Base-by-base conservation (phyloP, 2,797 vertebrate species). In the Hypotaenidia okinawae region DNA sequence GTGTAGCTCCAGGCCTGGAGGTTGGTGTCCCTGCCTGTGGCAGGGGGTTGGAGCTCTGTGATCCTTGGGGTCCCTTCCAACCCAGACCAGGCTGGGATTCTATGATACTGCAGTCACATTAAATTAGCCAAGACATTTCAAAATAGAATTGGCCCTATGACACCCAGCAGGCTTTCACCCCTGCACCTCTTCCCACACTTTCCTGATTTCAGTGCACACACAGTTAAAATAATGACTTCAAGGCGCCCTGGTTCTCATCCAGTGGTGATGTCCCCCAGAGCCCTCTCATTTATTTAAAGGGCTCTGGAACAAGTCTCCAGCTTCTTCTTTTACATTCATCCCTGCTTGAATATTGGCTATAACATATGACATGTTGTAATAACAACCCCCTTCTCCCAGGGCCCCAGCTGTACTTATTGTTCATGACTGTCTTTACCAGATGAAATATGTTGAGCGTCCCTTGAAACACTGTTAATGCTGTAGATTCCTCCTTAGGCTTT, bases 201-300 rank as follows among this genome's bases (percentile, higher is more conserved):
- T 85, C 73, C 76, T 41, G 47, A 86, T 84, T 81, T 95, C 69
- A 81, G 88, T 21, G 6, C 4, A 83, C 63, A 79, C 3, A 37
- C 1, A 59, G 24, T 37, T 84, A n/a, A 94, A 87, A 57, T 69
- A 84, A 91, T 84, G 75, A 78, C 25, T 95, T 94, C 67, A 93
- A 88, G 77, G 73, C 21, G 61, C 67, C 14, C 66, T 84, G 67
- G 59, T 81, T 89, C 69, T 84, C 88, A 78, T 79, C 32, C 59
- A 79, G 4, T 41, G 55, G 33, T 58, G 64, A 32, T 37, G 74
- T 55, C 4, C 41, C 57, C 37, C 37, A 62, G 79, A 90, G 69
- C n/a, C 12, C 27, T 62, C 62, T 66, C 37, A 54, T 45, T 81
- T 74, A 80, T 93, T 75, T 78, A 51, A 63, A 63, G 18, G 73